A percentile compares a stretch with the other conserved stretches of the same genome.
These are phyloP conservation scores for Antheraea mylitta DNA, from an alignment of 1,140 invertebrate species.

Conservation along the genomic window DNA sequence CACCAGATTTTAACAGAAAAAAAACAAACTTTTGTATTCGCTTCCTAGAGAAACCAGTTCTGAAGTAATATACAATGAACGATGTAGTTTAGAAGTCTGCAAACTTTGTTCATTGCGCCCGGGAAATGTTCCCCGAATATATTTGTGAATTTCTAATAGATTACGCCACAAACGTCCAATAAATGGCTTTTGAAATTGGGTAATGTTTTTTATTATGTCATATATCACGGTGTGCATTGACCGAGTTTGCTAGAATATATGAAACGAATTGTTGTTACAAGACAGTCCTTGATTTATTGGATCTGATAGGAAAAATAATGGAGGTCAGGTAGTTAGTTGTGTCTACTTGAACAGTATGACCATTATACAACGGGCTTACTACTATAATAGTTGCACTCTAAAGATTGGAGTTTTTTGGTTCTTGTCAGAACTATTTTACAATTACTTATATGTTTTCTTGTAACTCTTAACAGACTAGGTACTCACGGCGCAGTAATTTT, in stretches of 20 bases:
- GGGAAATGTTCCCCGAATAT: neutral
- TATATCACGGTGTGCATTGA: neutral
- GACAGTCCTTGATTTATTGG: too few relatives aligned
- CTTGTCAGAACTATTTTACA: too few relatives aligned
- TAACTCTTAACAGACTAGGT: too few relatives aligned
- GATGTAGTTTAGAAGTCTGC: neutral
- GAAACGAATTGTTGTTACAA: neutral
- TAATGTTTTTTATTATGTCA: neutral
- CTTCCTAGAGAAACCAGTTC: neutral
- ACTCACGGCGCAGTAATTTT: too few relatives aligned
- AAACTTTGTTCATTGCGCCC: conserved; percentile 1
- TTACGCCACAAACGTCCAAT: neutral
- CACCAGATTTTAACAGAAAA: too few relatives aligned
- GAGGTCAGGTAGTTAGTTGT: too few relatives aligned
- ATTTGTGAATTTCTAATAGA: neutral
- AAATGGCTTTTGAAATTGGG: neutral
- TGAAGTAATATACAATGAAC: neutral
- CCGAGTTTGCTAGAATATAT: neutral
- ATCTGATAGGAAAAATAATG: too few relatives aligned
- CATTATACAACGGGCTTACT: too few relatives aligned
- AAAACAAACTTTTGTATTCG: neutral
- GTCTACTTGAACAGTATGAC: too few relatives aligned
- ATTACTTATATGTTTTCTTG: too few relatives aligned
- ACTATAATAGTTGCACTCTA: too few relatives aligned
- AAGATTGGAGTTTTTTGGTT: too few relatives aligned